Evolutionary conservation across 2,888 invertebrate genomes (phyloP), one percentile per base, ranked within the genome.

Genomic region (Ctenicera cuprea): DNA sequence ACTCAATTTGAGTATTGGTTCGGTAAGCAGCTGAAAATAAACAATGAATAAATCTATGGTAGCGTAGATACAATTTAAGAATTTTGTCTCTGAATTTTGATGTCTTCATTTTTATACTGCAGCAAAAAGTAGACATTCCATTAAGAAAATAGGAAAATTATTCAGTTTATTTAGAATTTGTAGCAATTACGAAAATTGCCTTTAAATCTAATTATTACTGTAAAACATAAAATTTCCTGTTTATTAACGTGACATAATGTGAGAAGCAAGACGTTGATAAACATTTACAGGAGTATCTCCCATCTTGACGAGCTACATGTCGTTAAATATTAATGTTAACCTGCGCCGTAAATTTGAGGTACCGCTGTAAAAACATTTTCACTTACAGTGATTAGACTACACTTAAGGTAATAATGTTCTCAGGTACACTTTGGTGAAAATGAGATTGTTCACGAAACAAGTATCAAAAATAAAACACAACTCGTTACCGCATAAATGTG

Each of bases 401-500:
- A 59, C 59, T 59, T 59, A 37, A 18, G 38, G 20, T 38, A 59
- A 59, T 38, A 59, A 59, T 33, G 38, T 38, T 37, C 22, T 41
- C 59, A 59, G 59, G 59, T 59, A 33, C 22, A 18, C 38, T 38
- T 57, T 18, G 7, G 20, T 3, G 18, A 38, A 59, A 59, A 41
- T 18, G 22, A 11, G 14, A 16, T 3, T 22, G 54, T 54, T 54
- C 12, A 33, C 33, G 14, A 16, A 30, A 18, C 30, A 33, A 12
- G 12, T 59, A 20, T 37, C 38, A 14, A 38, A n/a, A 9, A 16
- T 9, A 41, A 59, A 59, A 41, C 59, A 20, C 38, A 38, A 38
- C 59, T 59, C 38, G 54, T 54, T 26, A 59, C 41, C 59, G 41
- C 59, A 41, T 18, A 37, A 59, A 59, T 38, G 33, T 59, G 59